phyloP scores from a whole-genome alignment of 2,113 vertebrate species.

The Campylomormyrus numenius region DNA sequence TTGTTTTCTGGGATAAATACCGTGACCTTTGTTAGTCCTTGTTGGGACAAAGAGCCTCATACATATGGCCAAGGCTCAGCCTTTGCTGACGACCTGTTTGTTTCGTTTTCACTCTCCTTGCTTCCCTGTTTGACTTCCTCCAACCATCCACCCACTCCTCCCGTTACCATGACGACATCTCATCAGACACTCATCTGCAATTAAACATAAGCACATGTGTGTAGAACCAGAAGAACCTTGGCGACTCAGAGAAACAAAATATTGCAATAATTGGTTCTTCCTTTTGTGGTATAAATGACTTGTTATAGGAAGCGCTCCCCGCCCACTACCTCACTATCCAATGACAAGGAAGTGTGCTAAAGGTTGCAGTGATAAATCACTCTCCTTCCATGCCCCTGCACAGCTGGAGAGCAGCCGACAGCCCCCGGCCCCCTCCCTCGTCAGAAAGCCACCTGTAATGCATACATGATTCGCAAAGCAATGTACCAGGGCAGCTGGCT shows the following conservation, averaged over 20 bases:
- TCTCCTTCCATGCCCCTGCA: neutral
- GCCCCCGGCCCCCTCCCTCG: neutral
- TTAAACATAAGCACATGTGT: neutral
- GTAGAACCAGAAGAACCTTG: neutral
- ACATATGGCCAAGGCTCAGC: no score
- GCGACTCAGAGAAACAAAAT: neutral
- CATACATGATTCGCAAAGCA: neutral
- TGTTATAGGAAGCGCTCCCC: neutral
- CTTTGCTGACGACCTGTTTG: neutral
- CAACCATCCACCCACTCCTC: neutral
- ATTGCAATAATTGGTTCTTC: neutral
- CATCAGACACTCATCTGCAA: neutral
- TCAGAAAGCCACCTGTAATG: neutral
- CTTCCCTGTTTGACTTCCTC: neutral
- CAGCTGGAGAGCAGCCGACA: neutral
- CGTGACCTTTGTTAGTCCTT: neutral
- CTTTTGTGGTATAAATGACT: neutral
- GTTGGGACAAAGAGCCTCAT: neutral
- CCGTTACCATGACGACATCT: neutral
- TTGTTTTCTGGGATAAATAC: neutral
- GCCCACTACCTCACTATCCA: neutral
- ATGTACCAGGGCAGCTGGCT: neutral
- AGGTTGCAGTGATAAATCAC: slow-evolving; percentile 15
- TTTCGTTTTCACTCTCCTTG: neutral
- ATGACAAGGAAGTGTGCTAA: slow-evolving; percentile 12